Conservation (phyloP, 1,140 invertebrate species). For the Trichoplusia ni region DNA sequence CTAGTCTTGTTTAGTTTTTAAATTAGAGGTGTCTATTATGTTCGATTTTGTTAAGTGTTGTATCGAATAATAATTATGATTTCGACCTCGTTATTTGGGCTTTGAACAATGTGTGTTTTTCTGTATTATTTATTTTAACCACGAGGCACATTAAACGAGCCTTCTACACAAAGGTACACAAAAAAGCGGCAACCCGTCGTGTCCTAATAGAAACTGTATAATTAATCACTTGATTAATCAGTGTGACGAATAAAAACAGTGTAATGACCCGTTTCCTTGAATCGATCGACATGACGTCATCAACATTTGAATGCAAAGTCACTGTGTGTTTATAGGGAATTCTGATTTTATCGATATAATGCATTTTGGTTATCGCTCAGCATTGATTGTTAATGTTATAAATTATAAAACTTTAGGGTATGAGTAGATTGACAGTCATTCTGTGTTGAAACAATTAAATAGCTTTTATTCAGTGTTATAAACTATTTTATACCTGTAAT, state of each 20-base stretch:
- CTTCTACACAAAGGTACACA: slow-evolving; percentile 40
- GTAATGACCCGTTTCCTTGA: slow-evolving; percentile 78
- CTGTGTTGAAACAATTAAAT: not conserved
- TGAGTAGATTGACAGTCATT: not conserved
- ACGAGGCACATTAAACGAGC: slow-evolving; percentile 40
- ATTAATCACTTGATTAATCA: slow-evolving; percentile 81
- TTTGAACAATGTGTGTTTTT: slow-evolving; percentile 21
- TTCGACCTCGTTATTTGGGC: slow-evolving; percentile 16
- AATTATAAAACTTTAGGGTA: slow-evolving; percentile 1
- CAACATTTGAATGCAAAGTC: slow-evolving; percentile 72
- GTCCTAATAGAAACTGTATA: slow-evolving; percentile 72
- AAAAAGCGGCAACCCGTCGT: slow-evolving; percentile 53
- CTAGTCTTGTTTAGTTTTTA: not conserved
- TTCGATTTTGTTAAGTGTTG: not conserved
- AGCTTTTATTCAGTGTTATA: too few species aligned
- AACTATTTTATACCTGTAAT: too few species aligned
- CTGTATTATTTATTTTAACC: slow-evolving; percentile 33
- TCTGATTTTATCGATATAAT: slow-evolving; percentile 33
- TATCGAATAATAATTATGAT: slow-evolving; percentile 5
- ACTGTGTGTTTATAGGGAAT: slow-evolving; percentile 42
- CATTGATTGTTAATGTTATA: slow-evolving; percentile 16
- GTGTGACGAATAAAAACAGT: slow-evolving; percentile 79
- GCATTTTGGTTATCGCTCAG: slow-evolving; percentile 26
- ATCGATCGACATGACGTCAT: slow-evolving; percentile 77
- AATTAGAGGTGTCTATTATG: not conserved